Percentiles rank a stretch among this genome's conserved stretches.
Conservation (phyloP, 1,140 invertebrate species). For the Chrysopa pallens region DNA sequence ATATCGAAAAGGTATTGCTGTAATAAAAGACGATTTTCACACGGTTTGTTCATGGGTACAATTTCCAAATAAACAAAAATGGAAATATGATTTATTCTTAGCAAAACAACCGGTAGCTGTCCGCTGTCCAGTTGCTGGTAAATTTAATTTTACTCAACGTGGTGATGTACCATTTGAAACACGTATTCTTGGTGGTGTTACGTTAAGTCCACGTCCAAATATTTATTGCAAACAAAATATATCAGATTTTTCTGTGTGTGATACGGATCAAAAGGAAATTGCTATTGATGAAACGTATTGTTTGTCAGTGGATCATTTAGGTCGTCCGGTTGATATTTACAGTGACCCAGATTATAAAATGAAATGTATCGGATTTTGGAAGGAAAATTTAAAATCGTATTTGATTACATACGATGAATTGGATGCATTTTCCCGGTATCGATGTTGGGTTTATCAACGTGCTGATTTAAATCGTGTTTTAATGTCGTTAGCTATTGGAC, state of each 20-base stretch:
- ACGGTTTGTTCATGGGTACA: slow-evolving; percentile 90
- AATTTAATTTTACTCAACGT: slow-evolving; percentile 81
- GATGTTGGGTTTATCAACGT: slow-evolving; percentile 96
- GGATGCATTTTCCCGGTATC: slow-evolving; percentile 87
- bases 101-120: slow-evolving; percentile 84
- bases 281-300: slow-evolving; percentile 90
- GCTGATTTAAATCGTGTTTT: slow-evolving; percentile 79
- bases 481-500: slow-evolving; percentile 72
- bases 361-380: slow-evolving; percentile 96
- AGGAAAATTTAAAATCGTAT: slow-evolving; percentile 94
- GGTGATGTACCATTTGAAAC: slow-evolving; percentile 81
- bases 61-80: slow-evolving; percentile 64
- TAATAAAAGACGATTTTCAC: slow-evolving; percentile 76
- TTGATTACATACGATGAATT: slow-evolving; percentile 91
- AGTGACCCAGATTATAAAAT: slow-evolving; percentile 92
- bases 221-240: slow-evolving; percentile 87
- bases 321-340: slow-evolving; percentile 84
- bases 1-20: slow-evolving; percentile 76
- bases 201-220: slow-evolving; percentile 77
- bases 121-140: slow-evolving; percentile 87
- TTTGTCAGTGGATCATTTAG: slow-evolving; percentile 85
- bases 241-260: slow-evolving; percentile 87
- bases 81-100: slow-evolving; percentile 78
- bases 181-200: slow-evolving; percentile 85
- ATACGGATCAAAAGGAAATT: slow-evolving; percentile 84